phyloP scores from a whole-genome alignment of 2,888 invertebrate species.

The Epistrophe grossulariae region DNA sequence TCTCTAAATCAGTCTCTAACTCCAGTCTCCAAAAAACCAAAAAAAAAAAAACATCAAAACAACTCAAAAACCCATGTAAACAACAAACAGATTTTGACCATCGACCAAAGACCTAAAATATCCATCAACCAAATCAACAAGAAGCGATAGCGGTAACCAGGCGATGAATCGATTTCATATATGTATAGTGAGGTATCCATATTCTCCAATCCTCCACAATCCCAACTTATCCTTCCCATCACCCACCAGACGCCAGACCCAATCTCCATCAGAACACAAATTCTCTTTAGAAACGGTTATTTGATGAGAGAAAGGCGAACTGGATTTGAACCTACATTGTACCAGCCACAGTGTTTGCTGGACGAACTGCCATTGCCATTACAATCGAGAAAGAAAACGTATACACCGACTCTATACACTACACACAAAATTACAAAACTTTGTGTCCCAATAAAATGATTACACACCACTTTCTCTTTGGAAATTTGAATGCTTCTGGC shows the following conservation, averaged over 20 bases:
- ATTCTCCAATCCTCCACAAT: background rate
- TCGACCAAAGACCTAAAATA: slow-evolving; percentile 39
- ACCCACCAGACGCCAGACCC: background rate
- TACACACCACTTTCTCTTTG: slow-evolving; percentile 72
- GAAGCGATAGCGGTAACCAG: slow-evolving; percentile 62
- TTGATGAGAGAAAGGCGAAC: slow-evolving; percentile 27
- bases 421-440: slow-evolving; percentile 63
- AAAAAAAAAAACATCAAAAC: background rate
- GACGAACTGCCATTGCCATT: background rate
- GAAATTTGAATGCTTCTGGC: slow-evolving; percentile 60
- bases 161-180: slow-evolving; percentile 68
- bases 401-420: slow-evolving; percentile 10
- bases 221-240: background rate
- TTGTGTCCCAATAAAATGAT: slow-evolving; percentile 71
- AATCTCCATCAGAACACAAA: slow-evolving; percentile 1
- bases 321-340: background rate
- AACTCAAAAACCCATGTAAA: slow-evolving; percentile 54
- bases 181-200: background rate
- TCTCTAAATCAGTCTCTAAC: background rate
- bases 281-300: slow-evolving; percentile 29
- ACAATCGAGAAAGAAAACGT: slow-evolving; percentile 42
- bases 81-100: slow-evolving; percentile 73
- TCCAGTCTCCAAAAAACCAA: too few species aligned
- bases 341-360: background rate
- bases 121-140: slow-evolving; percentile 74